Evolutionary conservation across 2,797 vertebrate genomes (phyloP).

Genomic region (Gobionotothen gibberifrons): DNA sequence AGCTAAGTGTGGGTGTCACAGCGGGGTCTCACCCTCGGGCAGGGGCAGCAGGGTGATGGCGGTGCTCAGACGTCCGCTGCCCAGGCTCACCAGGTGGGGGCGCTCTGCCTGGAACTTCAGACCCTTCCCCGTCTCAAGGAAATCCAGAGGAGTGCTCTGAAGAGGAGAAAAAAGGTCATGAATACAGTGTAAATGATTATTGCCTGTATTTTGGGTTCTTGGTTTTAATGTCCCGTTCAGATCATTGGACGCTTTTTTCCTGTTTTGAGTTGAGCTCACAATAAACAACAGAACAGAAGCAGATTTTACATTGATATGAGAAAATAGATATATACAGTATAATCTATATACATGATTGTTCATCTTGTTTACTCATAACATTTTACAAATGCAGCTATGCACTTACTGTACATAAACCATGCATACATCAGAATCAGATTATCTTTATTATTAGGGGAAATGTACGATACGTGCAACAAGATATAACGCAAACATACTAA

Average conservation of each 20-base stretch:
- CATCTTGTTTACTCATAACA: no score
- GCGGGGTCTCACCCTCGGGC: constrained; percentile 89
- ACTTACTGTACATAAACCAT: no score
- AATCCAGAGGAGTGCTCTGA: constrained; percentile 92
- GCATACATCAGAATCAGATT: no score
- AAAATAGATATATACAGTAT: no score
- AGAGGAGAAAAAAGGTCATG: constrained; percentile 19
- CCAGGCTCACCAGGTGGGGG: constrained; percentile 96
- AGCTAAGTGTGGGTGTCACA: neutral
- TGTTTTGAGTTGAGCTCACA: neutral
- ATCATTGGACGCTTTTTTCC: neutral
- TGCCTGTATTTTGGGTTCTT: neutral
- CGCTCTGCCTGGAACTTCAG: constrained; percentile 95
- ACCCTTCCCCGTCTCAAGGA: constrained; percentile 91
- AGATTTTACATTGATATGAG: no score
- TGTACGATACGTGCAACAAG: no score
- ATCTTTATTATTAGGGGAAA: no score
- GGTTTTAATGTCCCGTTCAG: neutral
- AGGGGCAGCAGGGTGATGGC: constrained; percentile 94
- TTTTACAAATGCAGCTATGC: no score
- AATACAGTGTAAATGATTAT: neutral
- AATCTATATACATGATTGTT: no score
- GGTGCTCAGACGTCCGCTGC: constrained; percentile 93
- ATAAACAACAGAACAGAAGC: no score
- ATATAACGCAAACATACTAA: no score